Base-by-base conservation (phyloP, 2,888 invertebrate genomes). In the Apotomis capreana region DNA sequence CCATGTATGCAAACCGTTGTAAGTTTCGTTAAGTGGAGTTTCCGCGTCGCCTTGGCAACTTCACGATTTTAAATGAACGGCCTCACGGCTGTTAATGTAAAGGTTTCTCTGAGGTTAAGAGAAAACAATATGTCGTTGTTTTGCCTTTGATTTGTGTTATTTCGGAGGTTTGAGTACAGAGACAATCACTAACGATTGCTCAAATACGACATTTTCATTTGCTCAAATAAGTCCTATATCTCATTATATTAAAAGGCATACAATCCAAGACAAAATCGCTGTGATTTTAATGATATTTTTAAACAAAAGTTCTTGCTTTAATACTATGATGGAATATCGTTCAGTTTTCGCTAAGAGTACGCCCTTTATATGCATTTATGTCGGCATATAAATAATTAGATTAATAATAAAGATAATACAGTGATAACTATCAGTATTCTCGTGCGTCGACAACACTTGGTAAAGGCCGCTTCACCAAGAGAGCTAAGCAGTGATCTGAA, bases 21-120 rank as follows among this genome's bases (percentile, higher is more conserved):
- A 9, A 6, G 9, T 8, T 10, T 12, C 49, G 46, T 61, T 10
- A 10, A 46, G 46, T 60, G 26, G 26, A 40, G 40, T 40, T 63
- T 55, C 55, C 55, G 64, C 44, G 55, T 65, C 46, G 26, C 64
- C 64, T 65, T 65, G 64, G 55, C 12, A 10, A 55, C 44, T 8
- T 65, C 64, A 65, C 64, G 64, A 65, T 65, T 65, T 65, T 26
- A 46, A 55, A 44, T 5, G 5, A 55, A 64, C 55, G 49, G 51
- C 40, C 52, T 13, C n/a, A 13, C 13, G 9, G 9, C 44, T 44
- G 55, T 55, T 55, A 46, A 44, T 40, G 44, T 55, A 65, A 55
- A 65, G 44, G 64, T 65, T 55, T 5, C 55, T 55, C 55, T 44
- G 64, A 46, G 44, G 26, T 65, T 65, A 6, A 49, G 3, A 55